Evolutionary conservation across 1,140 invertebrate genomes (phyloP), one percentile per base, ranked within the genome.

Genomic region (Galendromus occidentalis): DNA sequence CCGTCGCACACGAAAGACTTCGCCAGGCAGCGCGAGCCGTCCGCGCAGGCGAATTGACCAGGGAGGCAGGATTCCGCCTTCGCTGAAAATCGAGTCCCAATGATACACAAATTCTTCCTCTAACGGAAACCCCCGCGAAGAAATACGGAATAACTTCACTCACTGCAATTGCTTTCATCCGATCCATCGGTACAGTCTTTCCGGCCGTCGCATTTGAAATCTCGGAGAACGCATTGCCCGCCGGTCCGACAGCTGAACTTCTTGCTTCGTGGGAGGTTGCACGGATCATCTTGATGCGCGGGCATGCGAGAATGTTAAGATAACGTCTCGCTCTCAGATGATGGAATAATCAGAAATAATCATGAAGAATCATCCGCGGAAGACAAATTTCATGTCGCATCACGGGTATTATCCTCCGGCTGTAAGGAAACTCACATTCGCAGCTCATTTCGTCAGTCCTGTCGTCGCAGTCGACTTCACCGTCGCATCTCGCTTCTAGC

Each of bases 161-260:
- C 45, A 69, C 64, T 67, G 65, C 75, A 72, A 44, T 65, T 47
- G 18, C 55, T 47, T 67, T 78, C 77, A 70, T 78, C 77, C n/a
- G 72, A 72, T 17, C 72, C 70, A 69, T 80, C 75, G 18, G 79
- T 69, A 72, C 91, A 94, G 68, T 94, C 88, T 1, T 79, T 73
- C 42, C 85, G 81, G 0, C 86, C 86, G 65, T 88, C 86, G 75
- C 91, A 95, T 68, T 84, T 83, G 69, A 90, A 79, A 66, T 85
- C 81, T 33, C 84, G 87, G 39, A 83, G 81, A 66, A 94, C 89
- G 71, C 91, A 95, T 14, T 14, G 45, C 47, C 81, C 82, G 29
- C 81, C 80, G 59, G 87, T 85, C 9, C 80, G 81, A 72, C 88
- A 91, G 70, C 86, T 85, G 73, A 88, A 90, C 74, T 7, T 47